A percentile compares a stretch with the other conserved stretches of the same genome.
These are phyloP conservation scores for Pelagia noctiluca DNA, from an alignment of 30 jellyfish, hydroid and myxozoan species.

Conservation along the genomic window DNA sequence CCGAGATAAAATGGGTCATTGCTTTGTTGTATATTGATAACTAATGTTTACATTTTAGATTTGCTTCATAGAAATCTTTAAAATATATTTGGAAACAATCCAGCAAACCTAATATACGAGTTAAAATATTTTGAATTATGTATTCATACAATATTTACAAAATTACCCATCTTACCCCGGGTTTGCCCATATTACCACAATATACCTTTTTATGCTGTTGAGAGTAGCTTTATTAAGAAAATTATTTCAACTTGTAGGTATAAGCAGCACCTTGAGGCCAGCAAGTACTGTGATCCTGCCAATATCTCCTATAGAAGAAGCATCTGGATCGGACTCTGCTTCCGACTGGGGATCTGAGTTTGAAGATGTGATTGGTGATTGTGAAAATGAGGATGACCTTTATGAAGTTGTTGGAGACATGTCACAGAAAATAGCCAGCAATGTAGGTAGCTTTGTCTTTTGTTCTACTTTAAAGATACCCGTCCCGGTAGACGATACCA, in stretches of 20 bases:
- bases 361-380: conserved; percentile 48
- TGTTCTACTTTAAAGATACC: background rate
- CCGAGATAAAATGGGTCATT: too few species aligned
- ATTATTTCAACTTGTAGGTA: conserved; percentile 2
- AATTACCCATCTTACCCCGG: too few species aligned
- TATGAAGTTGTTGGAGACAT: conserved; percentile 84
- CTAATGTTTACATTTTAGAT: too few species aligned
- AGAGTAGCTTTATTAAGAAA: background rate
- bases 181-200: too few species aligned
- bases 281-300: conserved; percentile 85
- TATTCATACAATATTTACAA: too few species aligned
- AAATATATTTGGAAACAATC: too few species aligned
- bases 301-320: conserved; percentile 71
- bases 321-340: conserved; percentile 65
- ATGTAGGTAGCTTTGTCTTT: conserved; percentile 34
- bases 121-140: too few species aligned
- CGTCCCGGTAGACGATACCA: background rate
- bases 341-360: conserved; percentile 88
- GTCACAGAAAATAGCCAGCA: conserved; percentile 37
- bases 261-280: conserved; percentile 67
- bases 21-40: too few species aligned
- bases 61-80: too few species aligned
- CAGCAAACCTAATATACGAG: too few species aligned
- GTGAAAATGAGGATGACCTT: conserved; percentile 57
- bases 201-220: background rate